Evolutionary conservation across 2,797 vertebrate species (phyloP), one percentile per base, ranked within the genome.

Genomic region (Nannoperca australis): DNA sequence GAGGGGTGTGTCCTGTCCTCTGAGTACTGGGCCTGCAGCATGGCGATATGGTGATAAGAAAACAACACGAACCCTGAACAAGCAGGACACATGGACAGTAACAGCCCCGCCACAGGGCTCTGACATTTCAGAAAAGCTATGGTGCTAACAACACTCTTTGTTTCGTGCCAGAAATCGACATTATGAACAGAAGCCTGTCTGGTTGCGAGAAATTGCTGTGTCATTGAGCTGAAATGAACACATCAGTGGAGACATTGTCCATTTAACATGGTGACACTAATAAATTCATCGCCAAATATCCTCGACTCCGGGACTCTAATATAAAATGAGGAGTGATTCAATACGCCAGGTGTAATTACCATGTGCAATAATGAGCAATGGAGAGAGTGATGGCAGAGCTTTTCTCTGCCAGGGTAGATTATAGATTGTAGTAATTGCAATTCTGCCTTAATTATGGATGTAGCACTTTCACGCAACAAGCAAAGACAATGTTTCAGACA

Each of bases 271-370:
- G 66, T 82, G 87, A 91, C 85, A 90, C 84, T 89, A 84, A 90
- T 85, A 82, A 62, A 91, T 86, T 84, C 75, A 82, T 80, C 42
- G 51, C 71, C 80, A 84, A 87, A 91, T 90, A 88, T 83, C 86
- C 77, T 82, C 58, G 30, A 88, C 85, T 88, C 62, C 22, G 6
- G 22, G 63, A 83, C 65, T 73, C 59, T 81, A 79, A 78, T 88
- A 84, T 82, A 71, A 90, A 92, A 89, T 66, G 78, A 82, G 73
- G 84, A 62, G 61, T 79, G 78, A 92, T 92, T 91, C 75, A 91
- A 89, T 89, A 89, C 53, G 79, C 81, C 88, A 90, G 87, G 88
- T 89, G 83, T 85, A 90, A 93, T 92, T 89, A 91, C 73, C 70
- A 83, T 85, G 69, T 81, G 88, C 84, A 92, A 85, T 90, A 90